These are phyloP conservation scores for Stenodera caucasica DNA, from an alignment of 2,888 invertebrate genomes.

Conservation along the genomic window DNA sequence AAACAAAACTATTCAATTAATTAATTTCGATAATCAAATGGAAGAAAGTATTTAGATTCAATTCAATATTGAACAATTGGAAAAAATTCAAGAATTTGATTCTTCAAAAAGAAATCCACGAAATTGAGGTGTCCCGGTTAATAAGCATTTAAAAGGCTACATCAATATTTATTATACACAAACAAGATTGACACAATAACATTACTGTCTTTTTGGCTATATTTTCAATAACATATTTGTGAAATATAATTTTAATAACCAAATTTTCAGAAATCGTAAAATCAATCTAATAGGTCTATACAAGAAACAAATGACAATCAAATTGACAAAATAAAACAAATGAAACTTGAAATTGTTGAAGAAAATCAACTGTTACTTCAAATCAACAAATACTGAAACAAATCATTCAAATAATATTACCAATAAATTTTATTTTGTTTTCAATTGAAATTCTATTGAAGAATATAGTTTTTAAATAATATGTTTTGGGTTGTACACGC, in stretches of 20 bases:
- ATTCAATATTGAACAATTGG: too few species aligned
- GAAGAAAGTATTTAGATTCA: too few species aligned
- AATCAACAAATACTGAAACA: not conserved
- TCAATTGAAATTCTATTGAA: not conserved
- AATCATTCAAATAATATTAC: too few species aligned
- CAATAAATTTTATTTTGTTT: too few species aligned
- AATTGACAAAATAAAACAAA: not conserved
- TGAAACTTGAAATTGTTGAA: not conserved
- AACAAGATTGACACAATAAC: constrained; percentile 3
- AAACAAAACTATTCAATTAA: not conserved
- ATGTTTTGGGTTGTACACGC: not conserved
- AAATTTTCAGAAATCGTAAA: too few species aligned
- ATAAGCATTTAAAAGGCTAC: constrained; percentile 4
- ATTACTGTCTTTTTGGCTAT: not conserved
- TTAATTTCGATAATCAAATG: too few species aligned
- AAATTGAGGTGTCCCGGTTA: constrained; percentile 5
- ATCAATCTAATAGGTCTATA: not conserved
- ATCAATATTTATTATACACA: not conserved
- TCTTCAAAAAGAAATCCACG: not conserved
- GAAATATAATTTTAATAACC: too few species aligned
- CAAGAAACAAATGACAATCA: not conserved
- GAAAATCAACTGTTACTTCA: too few species aligned
- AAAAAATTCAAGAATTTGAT: too few species aligned
- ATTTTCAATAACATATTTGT: too few species aligned
- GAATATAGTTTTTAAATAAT: not conserved